Base-by-base conservation (phyloP, 2,888 invertebrate species). In the Piscicola geometra region DNA sequence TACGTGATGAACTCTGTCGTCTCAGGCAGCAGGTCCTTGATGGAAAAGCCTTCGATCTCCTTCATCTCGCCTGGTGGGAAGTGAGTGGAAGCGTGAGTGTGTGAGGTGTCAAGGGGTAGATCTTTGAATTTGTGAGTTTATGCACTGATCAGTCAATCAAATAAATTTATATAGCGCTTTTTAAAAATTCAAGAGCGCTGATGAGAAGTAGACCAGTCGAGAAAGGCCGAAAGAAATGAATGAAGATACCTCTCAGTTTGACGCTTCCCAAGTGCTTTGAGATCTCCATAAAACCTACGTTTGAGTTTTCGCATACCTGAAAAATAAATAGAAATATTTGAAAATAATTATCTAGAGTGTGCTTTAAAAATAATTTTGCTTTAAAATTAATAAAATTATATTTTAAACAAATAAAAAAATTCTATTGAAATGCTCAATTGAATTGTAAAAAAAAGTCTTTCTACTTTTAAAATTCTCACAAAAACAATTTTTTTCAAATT, bases 1-100 rank as follows among this genome's bases (percentile, higher is more conserved):
- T 97, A 99, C 41, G 98, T 98, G 88, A 99, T 92, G 87, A 94
- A 99, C 50, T 80, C 78, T 5, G 52, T 69, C 35, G 79, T 79
- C 9, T 76, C 70, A 5, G 80, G 79, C 67, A 80, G 64, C 32
- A 80, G 56, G 33, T 60, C 76, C 32, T 77, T 76, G 33, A 79
- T 33, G 0, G 78, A 78, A 12, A 80, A 73, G 25, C 79, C 73
- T 25, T 76, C 76, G 18, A 79, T 21, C 52, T 71, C 69, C 3
- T 76, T 75, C 50, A 75, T 69, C 71, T 78, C 74, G 28, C 77
- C 78, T 78, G 60, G 9, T 56, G 21, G 12, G 21, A 47, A 47
- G 21, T 21, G 50, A 15, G 50, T 47, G 50, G 21, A 47, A 47
- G 12, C 12, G 9, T 15, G 9, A 9, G 50, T 15, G 21, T 47